Percentiles rank a stretch among this genome's conserved stretches.
Evolutionary conservation across 2,888 invertebrate species (phyloP).

Genomic region (Leptarthrus brevirostris): DNA sequence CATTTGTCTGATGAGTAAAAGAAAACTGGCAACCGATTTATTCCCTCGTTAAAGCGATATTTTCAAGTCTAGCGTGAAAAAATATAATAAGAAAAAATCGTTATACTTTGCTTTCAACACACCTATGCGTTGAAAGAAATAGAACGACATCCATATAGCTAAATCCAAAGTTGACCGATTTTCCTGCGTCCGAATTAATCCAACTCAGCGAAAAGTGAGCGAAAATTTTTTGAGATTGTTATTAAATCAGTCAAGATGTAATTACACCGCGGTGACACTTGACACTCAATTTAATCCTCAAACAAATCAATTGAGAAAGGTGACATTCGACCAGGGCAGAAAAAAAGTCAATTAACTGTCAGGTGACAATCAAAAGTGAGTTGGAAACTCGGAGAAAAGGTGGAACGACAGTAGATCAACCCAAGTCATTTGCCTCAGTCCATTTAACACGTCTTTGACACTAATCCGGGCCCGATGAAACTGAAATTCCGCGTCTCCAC

Average conservation of each 20-base stretch:
- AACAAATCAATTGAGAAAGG: conserved; percentile 29
- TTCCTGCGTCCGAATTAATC: neutral
- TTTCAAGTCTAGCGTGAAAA: no score
- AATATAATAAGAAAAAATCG: no score
- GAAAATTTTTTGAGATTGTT: conserved; percentile 2
- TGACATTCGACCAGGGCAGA: neutral
- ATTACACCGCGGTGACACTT: conserved; percentile 31
- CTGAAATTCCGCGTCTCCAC: conserved; percentile 54
- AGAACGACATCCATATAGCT: no score
- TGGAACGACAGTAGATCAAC: conserved; percentile 50
- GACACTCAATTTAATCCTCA: conserved; percentile 29
- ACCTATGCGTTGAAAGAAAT: no score
- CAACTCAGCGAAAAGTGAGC: neutral
- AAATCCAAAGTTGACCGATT: no score
- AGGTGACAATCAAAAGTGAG: conserved; percentile 35
- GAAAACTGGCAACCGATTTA: no score
- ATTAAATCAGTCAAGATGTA: conserved; percentile 23
- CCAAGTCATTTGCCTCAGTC: conserved; percentile 62
- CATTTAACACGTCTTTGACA: conserved; percentile 68
- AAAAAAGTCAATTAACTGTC: conserved; percentile 44
- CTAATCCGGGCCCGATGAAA: conserved; percentile 68
- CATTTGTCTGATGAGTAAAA: neutral
- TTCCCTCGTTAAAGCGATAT: no score
- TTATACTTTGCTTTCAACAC: no score
- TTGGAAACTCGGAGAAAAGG: conserved; percentile 2